A percentile compares a stretch with the other conserved stretches of the same genome.
Conservation (phyloP, 2,797 vertebrate species). For the Takifugu ocellatus region DNA sequence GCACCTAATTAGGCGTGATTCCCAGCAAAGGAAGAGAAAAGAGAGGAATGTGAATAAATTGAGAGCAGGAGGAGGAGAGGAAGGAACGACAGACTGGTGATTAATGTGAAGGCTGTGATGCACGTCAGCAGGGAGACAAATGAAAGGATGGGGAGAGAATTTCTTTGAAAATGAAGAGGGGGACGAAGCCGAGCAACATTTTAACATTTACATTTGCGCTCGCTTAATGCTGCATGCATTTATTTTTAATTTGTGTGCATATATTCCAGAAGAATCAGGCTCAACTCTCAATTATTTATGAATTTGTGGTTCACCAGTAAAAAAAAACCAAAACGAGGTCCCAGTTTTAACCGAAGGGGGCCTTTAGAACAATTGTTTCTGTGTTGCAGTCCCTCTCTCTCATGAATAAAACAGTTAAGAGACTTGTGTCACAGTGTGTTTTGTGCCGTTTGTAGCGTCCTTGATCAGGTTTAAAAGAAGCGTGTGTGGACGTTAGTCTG, state of each 20-base stretch:
- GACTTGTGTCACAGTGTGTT: no score
- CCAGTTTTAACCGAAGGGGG: not conserved
- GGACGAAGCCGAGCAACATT: conserved; percentile 15
- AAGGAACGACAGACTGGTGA: conserved; percentile 76
- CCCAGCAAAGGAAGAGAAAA: conserved; percentile 76
- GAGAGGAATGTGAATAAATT: conserved; percentile 79
- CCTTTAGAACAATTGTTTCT: not conserved
- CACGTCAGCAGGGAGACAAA: conserved; percentile 67
- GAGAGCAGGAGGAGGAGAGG: conserved; percentile 72
- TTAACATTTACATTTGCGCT: conserved; percentile 16
- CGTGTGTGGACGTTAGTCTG: conserved; percentile 1
- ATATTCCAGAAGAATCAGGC: no score
- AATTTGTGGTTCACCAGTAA: no score
- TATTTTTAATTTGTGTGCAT: no score
- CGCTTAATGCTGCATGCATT: no score
- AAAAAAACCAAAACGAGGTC: not conserved
- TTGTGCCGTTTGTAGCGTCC: no score
- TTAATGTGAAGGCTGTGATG: conserved; percentile 81
- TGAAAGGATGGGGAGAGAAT: conserved; percentile 52
- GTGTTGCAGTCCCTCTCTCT: not conserved
- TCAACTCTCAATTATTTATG: no score
- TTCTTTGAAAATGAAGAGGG: conserved; percentile 36
- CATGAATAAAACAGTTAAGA: no score
- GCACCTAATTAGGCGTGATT: conserved; percentile 82
- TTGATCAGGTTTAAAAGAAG: no score